Percentiles rank a stretch among this genome's conserved stretches.
Evolutionary conservation across 2,113 vertebrate genomes (phyloP).

Genomic region (Hemibagrus wyckioides): DNA sequence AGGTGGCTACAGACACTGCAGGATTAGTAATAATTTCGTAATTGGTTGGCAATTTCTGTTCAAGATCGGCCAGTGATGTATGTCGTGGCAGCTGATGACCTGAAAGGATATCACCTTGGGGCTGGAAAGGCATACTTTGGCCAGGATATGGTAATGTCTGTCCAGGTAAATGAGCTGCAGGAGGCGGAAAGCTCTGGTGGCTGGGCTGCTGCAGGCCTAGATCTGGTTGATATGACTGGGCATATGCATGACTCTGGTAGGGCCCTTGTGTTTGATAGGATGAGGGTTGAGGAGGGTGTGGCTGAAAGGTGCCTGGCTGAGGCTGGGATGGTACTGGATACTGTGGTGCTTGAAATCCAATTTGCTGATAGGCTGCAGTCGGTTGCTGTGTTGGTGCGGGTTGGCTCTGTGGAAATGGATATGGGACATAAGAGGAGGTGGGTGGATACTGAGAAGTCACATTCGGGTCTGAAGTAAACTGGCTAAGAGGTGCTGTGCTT

Average conservation of each 20-base stretch:
- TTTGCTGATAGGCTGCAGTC: constrained; percentile 78
- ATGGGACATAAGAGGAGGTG: constrained; percentile 80
- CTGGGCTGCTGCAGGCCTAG: constrained; percentile 75
- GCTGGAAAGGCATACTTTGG: constrained; percentile 76
- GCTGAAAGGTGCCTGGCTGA: constrained; percentile 82
- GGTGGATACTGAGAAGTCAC: constrained; percentile 73
- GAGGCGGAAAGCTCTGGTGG: constrained; percentile 81
- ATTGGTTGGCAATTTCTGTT: constrained; percentile 94
- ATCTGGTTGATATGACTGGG: constrained; percentile 81
- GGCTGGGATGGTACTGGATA: constrained; percentile 80
- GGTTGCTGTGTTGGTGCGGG: constrained; percentile 70
- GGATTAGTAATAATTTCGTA: constrained; percentile 89
- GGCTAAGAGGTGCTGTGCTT: constrained; percentile 77
- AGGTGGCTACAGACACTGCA: constrained; percentile 80
- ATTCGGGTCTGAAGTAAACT: constrained; percentile 80
- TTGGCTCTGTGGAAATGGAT: constrained; percentile 80
- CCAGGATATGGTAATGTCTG: constrained; percentile 79
- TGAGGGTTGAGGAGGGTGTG: constrained; percentile 78
- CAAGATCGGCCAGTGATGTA: constrained; percentile 91
- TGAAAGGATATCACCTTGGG: constrained; percentile 76
- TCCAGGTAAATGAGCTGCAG: constrained; percentile 77
- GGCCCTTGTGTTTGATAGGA: constrained; percentile 78
- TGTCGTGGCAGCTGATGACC: constrained; percentile 89
- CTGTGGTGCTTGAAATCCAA: constrained; percentile 85
- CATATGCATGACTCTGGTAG: constrained; percentile 79